Conservation (phyloP, 2,113 vertebrate species). For the Capreolus pygargus region DNA sequence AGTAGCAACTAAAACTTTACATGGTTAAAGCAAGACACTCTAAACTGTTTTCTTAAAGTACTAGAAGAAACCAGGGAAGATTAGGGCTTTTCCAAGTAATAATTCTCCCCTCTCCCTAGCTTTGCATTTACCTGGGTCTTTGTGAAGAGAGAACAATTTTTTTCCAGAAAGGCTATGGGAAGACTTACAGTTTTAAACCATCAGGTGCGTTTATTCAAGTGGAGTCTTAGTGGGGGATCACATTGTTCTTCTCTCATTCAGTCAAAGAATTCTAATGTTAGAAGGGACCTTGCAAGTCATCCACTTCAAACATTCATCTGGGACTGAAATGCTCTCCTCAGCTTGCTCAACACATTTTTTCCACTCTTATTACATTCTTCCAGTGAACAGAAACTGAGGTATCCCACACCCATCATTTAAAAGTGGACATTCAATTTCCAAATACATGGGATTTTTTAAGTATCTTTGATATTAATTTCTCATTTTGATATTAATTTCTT, state of each 20-base stretch:
- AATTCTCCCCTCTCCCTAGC: background rate
- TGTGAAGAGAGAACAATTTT: background rate
- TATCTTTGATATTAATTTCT: background rate
- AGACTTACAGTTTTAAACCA: background rate
- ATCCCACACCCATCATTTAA: background rate
- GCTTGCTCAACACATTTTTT: background rate
- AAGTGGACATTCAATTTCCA: background rate
- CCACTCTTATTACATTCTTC: background rate
- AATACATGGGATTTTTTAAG: background rate
- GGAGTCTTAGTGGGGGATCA: background rate
- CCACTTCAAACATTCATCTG: background rate
- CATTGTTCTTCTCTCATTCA: background rate
- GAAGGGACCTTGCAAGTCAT: background rate
- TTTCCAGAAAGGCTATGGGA: background rate
- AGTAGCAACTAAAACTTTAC: background rate
- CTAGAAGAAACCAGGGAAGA: background rate
- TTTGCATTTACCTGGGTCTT: background rate
- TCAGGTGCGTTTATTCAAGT: background rate
- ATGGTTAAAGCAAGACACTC: background rate
- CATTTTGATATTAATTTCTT: background rate
- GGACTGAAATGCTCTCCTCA: background rate
- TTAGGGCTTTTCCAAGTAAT: background rate
- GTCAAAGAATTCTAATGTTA: background rate
- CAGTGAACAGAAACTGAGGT: background rate
- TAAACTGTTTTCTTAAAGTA: background rate